Base-by-base conservation (phyloP, 2,888 invertebrate genomes). In the Villa cingulata region DNA sequence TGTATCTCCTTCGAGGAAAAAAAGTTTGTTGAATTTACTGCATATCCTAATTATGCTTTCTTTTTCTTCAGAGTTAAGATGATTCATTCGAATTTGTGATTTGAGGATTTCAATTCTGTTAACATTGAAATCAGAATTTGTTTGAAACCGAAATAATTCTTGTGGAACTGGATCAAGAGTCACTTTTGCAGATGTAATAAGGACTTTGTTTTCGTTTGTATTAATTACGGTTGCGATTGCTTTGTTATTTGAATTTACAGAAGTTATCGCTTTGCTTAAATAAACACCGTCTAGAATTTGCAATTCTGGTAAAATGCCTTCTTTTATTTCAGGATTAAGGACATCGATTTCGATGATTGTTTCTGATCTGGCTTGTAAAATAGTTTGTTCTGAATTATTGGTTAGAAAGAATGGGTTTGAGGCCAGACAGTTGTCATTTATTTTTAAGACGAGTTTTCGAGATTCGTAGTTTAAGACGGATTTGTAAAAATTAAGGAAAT, bases 41-140 rank as follows among this genome's bases (percentile, higher is more conserved):
- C 47, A 50, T 19, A 45, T 50, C 17, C 16, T 37, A 4, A 43
- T 36, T 9, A 47, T 41, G 12, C 43, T 37, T 16, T 44, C 36
- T 32, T 42, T 38, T 45, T 51, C 45, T 51, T 62, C 60, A 1
- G 42, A 7, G 42, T 61, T 62, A 38, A 58, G 51, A 47, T 54
- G 52, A 20, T 49, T 46, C 19, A 45, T 32, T 37, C 50, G 46
- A 17, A 53, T 18, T 43, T 43, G 27, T 10, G 41, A 16, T 42
- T 38, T n/a, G 9, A 49, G 14, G 1, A 37, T 1, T 17, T 16
- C 15, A 15, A 6, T 37, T 1, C 39, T 20, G 37, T 43, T n/a
- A 12, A 43, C 7, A 9, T 19, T 43, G 23, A 17, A 34, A 17
- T 34, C 17, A 9, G 19, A 10, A 15, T 14, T 34, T 10, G 17